A percentile compares a stretch with the other conserved stretches of the same genome.
Conservation (phyloP, 2,113 vertebrate genomes). For the Gavia stellata region DNA sequence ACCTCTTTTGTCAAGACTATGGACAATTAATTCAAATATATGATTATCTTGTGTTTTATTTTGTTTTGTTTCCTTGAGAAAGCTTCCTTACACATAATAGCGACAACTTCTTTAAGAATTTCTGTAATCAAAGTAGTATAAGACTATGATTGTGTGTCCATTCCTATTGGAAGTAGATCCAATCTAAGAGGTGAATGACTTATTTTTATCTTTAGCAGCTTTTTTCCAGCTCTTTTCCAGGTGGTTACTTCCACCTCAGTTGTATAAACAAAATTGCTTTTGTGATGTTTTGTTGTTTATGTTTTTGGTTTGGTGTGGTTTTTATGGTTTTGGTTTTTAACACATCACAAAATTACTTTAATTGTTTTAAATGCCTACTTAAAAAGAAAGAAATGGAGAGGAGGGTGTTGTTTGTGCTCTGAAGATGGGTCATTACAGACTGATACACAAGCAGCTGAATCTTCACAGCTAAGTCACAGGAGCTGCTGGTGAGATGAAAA, state of each 20-base stretch:
- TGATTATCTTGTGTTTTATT: not conserved
- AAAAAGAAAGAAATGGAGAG: not conserved
- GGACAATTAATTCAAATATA: not conserved
- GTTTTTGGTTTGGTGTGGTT: accelerated
- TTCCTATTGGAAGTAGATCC: not conserved
- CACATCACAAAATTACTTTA: not conserved
- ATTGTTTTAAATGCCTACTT: not conserved
- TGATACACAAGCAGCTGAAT: not conserved
- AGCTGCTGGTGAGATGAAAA: not conserved
- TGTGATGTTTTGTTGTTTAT: not conserved
- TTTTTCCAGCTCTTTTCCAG: not conserved
- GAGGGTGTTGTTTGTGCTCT: accelerated
- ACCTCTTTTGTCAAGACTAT: not conserved
- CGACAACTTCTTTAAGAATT: not conserved
- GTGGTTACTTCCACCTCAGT: not conserved
- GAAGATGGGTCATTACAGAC: not conserved
- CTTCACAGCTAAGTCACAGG: not conserved
- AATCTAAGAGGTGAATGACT: not conserved
- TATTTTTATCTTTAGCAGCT: not conserved
- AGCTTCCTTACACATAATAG: not conserved
- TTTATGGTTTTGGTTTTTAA: not conserved
- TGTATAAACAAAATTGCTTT: not conserved
- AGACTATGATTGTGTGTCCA: not conserved
- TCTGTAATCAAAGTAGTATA: not conserved
- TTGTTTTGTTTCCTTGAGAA: not conserved